Base-by-base conservation (phyloP, 1,140 invertebrate genomes). In the Spodoptera frugiperda region DNA sequence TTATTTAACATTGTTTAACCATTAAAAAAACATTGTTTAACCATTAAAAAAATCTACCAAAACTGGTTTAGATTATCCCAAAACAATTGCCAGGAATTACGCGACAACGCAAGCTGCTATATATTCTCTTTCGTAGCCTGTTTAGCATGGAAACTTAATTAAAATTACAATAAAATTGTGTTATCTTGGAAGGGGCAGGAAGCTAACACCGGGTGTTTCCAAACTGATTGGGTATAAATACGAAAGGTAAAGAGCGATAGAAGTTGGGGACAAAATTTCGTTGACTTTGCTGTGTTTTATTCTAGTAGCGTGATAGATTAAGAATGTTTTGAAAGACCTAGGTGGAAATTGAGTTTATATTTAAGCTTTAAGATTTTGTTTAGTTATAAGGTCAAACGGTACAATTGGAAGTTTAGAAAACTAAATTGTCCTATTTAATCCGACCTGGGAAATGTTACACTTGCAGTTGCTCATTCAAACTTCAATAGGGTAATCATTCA, bases 71-170 rank as follows among this genome's bases (percentile, higher is more conserved):
- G 15, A 53, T 19, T 53, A 9, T 53, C 51, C 51, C n/a, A 17
- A 53, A 53, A 59, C n/a, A 9, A 59, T 33, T 8, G 14, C 25
- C 39, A 49, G 44, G 48, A 65, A 65, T 21, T 65, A 49, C 15
- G 25, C 21, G 44, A 14, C 2, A 48, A 48, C 21, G 11, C 44
- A 48, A 14, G 44, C 61, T 65, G 15, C 12, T 67, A 12, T 30
- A 53, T 53, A 68, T 68, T 53, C 11, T 39, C 57, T 59, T 59
- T 59, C 12, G 46, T 21, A 46, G 25, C 21, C 65, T 68, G 44
- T 30, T 68, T 53, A 53, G 46, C 65, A 68, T 68, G 21, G 19
- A 68, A 68, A 68, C 65, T 68, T 53, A 68, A 68, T 68, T 68
- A 68, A 68, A 53, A 53, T 68, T 33, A 68, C 65, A 68, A 68